Conservation (phyloP, 2,888 invertebrate genomes). For the Eupithecia dodoneata region DNA sequence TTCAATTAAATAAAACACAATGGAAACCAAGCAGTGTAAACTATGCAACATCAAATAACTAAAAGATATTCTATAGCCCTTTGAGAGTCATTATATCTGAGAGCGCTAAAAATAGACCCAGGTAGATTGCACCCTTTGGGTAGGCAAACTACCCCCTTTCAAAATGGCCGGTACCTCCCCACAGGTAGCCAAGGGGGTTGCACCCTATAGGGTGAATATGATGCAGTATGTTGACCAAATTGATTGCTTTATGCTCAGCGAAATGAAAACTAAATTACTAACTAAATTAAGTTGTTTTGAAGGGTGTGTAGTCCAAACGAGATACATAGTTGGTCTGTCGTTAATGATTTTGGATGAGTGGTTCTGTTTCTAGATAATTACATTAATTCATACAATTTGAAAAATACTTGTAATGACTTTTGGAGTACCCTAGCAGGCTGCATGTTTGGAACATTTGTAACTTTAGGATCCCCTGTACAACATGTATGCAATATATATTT, state of each 20-base stretch:
- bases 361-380: background rate
- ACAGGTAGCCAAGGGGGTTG: background rate
- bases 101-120: background rate
- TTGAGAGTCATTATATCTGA: background rate
- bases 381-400: no score
- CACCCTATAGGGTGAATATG: background rate
- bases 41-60: background rate
- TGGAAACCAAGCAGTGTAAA: background rate
- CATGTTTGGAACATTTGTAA: no score
- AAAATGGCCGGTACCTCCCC: background rate
- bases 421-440: no score
- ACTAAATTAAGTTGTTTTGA: background rate
- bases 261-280: background rate
- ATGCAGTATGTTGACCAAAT: background rate
- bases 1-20: background rate
- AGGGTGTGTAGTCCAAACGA: background rate
- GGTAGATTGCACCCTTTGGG: background rate
- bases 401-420: no score
- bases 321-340: background rate
- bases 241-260: background rate
- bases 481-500: no score
- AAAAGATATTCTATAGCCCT: background rate
- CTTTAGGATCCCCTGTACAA: no score
- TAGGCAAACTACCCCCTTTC: background rate
- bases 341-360: background rate